A percentile compares a stretch with the other conserved stretches of the same genome.
Conservation (phyloP, 2,113 vertebrate genomes). For the Saguinus imperator region DNA sequence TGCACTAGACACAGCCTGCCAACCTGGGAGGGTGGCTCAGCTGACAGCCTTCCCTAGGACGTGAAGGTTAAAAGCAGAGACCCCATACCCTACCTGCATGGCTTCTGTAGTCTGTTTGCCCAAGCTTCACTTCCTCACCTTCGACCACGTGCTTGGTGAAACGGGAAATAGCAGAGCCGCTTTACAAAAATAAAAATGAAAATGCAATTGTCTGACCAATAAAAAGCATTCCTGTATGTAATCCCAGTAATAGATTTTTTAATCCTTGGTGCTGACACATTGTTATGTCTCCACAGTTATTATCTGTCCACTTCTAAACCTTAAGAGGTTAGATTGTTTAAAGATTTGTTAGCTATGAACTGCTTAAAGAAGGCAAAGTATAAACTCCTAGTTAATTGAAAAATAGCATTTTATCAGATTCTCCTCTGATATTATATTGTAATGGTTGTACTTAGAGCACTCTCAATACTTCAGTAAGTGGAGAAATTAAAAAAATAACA, state of each 20-base stretch:
- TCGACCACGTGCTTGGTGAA: background rate
- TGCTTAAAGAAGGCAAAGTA: conserved; percentile 79
- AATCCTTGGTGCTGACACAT: conserved; percentile 74
- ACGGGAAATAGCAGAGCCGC: background rate
- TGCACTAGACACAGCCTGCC: background rate
- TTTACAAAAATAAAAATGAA: conserved; percentile 79
- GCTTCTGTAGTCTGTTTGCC: conserved; percentile 31
- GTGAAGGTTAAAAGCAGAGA: background rate
- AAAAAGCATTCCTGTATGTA: conserved; percentile 77
- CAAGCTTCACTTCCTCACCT: conserved; percentile 47
- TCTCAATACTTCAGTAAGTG: conserved; percentile 82
- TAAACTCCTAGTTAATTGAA: conserved; percentile 83
- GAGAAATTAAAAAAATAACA: conserved; percentile 85
- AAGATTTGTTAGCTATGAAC: conserved; percentile 84
- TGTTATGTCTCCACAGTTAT: conserved; percentile 80
- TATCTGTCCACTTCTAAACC: conserved; percentile 84
- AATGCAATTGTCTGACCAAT: conserved; percentile 81
- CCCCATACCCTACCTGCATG: background rate
- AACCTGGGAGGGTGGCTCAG: background rate
- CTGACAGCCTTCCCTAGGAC: background rate
- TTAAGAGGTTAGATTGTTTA: conserved; percentile 84
- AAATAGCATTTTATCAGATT: conserved; percentile 82
- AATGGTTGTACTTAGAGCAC: conserved; percentile 80
- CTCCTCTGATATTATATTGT: conserved; percentile 79
- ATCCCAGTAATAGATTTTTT: conserved; percentile 82